These are phyloP conservation scores for Enchytraeus crypticus DNA, from an alignment of 2,888 invertebrate species.

Conservation along the genomic window DNA sequence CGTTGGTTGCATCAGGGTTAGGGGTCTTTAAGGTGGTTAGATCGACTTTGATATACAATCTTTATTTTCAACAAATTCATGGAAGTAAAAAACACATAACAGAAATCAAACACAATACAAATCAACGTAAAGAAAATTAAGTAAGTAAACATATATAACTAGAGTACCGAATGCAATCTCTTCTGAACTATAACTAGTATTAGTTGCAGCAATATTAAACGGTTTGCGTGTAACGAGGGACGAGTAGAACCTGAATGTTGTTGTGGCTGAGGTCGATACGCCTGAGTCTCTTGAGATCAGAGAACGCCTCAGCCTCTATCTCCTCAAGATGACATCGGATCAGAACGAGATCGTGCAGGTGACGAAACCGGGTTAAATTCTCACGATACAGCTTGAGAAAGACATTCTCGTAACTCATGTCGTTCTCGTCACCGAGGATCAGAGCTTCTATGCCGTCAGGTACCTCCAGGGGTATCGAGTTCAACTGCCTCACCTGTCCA, in stretches of 20 bases:
- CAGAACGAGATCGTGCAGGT: slow-evolving; percentile 22
- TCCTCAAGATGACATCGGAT: slow-evolving; percentile 25
- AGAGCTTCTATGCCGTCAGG: slow-evolving; percentile 12
- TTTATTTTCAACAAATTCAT: no score
- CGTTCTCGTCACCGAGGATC: slow-evolving; percentile 18
- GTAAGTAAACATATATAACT: no score
- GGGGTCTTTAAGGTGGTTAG: no score
- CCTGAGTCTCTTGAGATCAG: slow-evolving; percentile 17
- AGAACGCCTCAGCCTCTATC: slow-evolving; percentile 22
- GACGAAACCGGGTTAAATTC: slow-evolving; percentile 22
- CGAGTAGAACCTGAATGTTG: slow-evolving; percentile 15
- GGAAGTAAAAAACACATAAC: no score
- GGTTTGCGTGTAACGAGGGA: no score
- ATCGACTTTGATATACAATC: no score
- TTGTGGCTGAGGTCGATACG: slow-evolving; percentile 24
- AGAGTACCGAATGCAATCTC: no score
- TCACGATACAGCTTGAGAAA: slow-evolving; percentile 14
- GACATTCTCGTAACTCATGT: slow-evolving; percentile 19
- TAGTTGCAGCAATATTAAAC: no score
- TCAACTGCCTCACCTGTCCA: background rate
- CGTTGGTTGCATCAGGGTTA: no score
- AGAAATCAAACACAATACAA: no score
- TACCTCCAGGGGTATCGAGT: slow-evolving; percentile 18
- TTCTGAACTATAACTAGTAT: no score
- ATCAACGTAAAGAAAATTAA: no score